Evolutionary conservation across 2,797 vertebrate species (phyloP).

Genomic region (Peromyscus melanophrys): DNA sequence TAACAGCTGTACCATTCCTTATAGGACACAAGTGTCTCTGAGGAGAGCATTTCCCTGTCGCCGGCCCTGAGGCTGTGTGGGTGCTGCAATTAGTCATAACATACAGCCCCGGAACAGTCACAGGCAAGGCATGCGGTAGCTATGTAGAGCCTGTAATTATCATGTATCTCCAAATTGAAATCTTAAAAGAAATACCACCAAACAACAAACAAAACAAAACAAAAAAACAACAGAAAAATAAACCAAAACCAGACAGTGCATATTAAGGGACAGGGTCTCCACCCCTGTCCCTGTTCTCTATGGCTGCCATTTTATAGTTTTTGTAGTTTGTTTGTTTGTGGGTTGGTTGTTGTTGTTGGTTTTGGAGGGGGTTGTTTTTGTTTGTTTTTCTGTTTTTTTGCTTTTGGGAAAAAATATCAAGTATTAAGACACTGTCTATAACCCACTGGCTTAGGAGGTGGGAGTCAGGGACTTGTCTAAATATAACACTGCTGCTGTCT

Average conservation of each 20-base stretch:
- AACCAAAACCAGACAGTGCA: accelerated
- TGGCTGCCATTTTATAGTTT: not conserved
- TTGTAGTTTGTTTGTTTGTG: not conserved
- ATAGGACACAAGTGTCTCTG: slow-evolving; percentile 88
- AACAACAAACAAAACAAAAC: not conserved
- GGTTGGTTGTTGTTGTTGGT: not conserved
- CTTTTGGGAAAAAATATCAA: not conserved
- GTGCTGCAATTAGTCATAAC: slow-evolving; percentile 61
- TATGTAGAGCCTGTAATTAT: not conserved
- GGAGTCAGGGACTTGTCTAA: slow-evolving; percentile 51
- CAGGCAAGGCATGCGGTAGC: not conserved
- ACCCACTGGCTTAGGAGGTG: not conserved
- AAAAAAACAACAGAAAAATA: not conserved
- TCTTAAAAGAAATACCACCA: not conserved
- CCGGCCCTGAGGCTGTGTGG: slow-evolving; percentile 66
- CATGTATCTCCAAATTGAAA: not conserved
- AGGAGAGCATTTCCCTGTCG: slow-evolving; percentile 77
- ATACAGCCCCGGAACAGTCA: not conserved
- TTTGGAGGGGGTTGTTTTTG: not conserved
- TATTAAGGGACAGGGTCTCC: no score
- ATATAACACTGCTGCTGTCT: slow-evolving; percentile 37
- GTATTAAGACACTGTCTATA: not conserved
- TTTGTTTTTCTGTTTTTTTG: not conserved
- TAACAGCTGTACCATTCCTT: slow-evolving; percentile 89
- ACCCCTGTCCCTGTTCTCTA: no score